Evolutionary conservation across 2,113 vertebrate species (phyloP).

Genomic region (Candoia aspera): DNA sequence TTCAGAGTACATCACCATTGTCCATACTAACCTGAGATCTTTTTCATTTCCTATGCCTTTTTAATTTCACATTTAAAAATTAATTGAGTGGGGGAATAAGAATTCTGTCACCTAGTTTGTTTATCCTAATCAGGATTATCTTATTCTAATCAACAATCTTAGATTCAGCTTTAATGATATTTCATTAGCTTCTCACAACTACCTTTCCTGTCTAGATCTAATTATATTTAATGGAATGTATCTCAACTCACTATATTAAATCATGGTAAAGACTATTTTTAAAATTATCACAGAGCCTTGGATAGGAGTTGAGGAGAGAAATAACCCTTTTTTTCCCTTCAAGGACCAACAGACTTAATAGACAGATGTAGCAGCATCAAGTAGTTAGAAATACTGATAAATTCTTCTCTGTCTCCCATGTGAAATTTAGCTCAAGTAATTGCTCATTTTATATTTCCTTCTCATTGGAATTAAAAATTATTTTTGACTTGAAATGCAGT

Average conservation of each 20-base stretch:
- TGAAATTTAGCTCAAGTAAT: constrained; percentile 6
- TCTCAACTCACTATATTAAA: constrained; percentile 85
- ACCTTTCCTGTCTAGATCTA: constrained; percentile 85
- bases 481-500: constrained; percentile 17
- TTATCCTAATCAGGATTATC: constrained; percentile 84
- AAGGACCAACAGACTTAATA: constrained; percentile 52
- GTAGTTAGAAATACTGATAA: neutral
- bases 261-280: constrained; percentile 73
- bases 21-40: constrained; percentile 52
- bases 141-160: constrained; percentile 85
- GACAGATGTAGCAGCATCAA: neutral
- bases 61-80: constrained; percentile 61
- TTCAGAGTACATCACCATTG: constrained; percentile 41
- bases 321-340: constrained; percentile 45
- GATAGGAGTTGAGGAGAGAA: constrained; percentile 44
- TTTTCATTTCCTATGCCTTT: constrained; percentile 53
- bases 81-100: constrained; percentile 69
- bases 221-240: constrained; percentile 87
- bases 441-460: neutral
- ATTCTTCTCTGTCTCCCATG: neutral
- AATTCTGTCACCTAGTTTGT: constrained; percentile 77
- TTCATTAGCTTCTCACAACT: constrained; percentile 84
- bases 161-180: constrained; percentile 84
- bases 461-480: constrained; percentile 14
- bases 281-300: constrained; percentile 70